Conservation (phyloP, 2,888 invertebrate species). For the Lepidochitona cinerea region DNA sequence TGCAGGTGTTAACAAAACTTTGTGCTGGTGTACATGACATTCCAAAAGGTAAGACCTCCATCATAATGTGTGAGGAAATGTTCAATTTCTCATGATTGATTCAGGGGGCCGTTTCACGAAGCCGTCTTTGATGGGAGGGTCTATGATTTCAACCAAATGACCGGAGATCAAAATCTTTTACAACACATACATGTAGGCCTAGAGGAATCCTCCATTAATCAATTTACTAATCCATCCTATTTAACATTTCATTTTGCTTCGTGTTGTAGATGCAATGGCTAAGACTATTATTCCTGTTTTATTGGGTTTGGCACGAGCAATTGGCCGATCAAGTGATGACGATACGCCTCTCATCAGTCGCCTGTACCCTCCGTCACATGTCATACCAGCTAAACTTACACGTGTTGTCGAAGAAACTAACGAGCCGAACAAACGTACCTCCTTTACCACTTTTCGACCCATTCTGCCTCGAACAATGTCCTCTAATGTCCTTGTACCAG, state of each 20-base stretch:
- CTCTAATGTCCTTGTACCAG: slow-evolving; percentile 46
- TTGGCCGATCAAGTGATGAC: slow-evolving; percentile 88
- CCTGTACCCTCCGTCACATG: slow-evolving; percentile 83
- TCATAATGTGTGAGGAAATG: neutral
- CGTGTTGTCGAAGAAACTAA: slow-evolving; percentile 55
- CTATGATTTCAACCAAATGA: no score
- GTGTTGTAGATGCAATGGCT: slow-evolving; percentile 83
- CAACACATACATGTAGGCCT: no score
- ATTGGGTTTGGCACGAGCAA: slow-evolving; percentile 89
- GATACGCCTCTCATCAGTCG: slow-evolving; percentile 84
- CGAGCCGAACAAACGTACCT: slow-evolving; percentile 56
- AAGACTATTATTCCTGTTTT: slow-evolving; percentile 88
- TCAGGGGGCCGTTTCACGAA: no score
- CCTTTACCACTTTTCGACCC: slow-evolving; percentile 77
- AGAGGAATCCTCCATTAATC: no score
- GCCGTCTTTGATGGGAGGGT: no score
- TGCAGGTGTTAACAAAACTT: slow-evolving; percentile 60
- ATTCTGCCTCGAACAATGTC: slow-evolving; percentile 94
- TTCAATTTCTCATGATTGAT: no score
- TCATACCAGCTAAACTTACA: slow-evolving; percentile 64
- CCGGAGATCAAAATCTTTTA: no score
- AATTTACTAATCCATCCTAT: no score
- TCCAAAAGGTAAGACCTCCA: slow-evolving; percentile 47
- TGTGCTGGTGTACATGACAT: slow-evolving; percentile 59
- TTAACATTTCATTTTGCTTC: no score